Percentiles rank a stretch among this genome's conserved stretches.
These are phyloP conservation scores for Callopanchax toddi DNA, from an alignment of 2,113 vertebrate genomes.

Conservation along the genomic window DNA sequence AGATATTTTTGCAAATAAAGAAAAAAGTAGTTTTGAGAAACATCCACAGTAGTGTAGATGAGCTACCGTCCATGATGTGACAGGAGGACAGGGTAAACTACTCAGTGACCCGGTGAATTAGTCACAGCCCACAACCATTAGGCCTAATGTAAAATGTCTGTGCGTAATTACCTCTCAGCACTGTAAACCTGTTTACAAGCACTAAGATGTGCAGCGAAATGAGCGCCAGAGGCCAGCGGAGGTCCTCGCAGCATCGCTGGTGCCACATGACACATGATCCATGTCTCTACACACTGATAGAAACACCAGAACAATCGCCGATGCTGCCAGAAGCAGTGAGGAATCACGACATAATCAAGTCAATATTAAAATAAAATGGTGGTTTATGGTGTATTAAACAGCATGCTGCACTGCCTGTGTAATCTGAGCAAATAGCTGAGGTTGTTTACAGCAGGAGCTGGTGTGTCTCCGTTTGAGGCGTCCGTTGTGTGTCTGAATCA, in stretches of 20 bases:
- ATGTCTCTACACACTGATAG: constrained; percentile 3
- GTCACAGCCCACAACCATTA: constrained; percentile 70
- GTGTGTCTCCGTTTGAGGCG: constrained; percentile 19
- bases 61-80: constrained; percentile 26
- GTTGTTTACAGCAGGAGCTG: constrained; percentile 46
- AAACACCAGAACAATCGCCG: constrained; percentile 12
- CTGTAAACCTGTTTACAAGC: constrained; percentile 73
- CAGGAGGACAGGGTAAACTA: constrained; percentile 36
- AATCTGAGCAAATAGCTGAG: constrained; percentile 35
- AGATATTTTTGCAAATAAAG: too few relatives aligned
- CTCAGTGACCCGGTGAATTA: constrained; percentile 61
- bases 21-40: too few relatives aligned
- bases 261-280: constrained; percentile 32
- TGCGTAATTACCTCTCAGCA: constrained; percentile 69
- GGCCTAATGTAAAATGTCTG: constrained; percentile 68
- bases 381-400: constrained; percentile 35
- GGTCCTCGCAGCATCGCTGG: constrained; percentile 30
- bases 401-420: constrained; percentile 10
- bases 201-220: constrained; percentile 56
- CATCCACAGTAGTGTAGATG: neutral
- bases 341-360: constrained; percentile 56
- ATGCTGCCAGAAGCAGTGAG: constrained; percentile 40
- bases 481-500: neutral
- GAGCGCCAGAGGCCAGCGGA: constrained; percentile 40
- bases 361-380: constrained; percentile 49